Evolutionary conservation across 2,888 invertebrate genomes (phyloP).

Genomic region (Ochropleura leucogaster): DNA sequence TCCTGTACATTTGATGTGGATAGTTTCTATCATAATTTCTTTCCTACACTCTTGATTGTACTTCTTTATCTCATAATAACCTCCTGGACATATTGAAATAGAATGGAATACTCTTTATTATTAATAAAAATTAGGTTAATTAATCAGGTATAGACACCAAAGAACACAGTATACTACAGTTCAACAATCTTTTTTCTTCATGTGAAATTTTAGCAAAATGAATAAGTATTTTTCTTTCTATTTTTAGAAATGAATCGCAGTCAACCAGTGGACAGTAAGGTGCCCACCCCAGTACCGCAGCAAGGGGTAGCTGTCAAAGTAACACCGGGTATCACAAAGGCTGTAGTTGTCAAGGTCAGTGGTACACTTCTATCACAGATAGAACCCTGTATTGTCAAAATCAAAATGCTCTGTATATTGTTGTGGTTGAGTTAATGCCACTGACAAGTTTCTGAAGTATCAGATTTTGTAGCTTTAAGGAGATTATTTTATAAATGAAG

Average conservation of each 20-base stretch:
- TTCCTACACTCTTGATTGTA: neutral
- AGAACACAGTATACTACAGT: neutral
- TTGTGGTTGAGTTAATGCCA: neutral
- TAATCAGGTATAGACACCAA: neutral
- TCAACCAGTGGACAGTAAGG: conserved; percentile 56
- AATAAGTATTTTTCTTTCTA: neutral
- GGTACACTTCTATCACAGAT: neutral
- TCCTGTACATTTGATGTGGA: neutral
- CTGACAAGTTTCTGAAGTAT: neutral
- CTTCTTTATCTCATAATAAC: neutral
- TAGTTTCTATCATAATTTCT: neutral
- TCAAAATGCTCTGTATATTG: neutral
- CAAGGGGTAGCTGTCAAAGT: conserved; percentile 58
- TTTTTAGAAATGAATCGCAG: conserved; percentile 54
- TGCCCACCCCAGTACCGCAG: conserved; percentile 37
- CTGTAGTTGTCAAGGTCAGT: conserved; percentile 69
- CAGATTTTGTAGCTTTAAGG: no score
- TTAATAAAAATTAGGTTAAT: neutral
- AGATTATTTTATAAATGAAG: no score
- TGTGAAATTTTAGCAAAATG: neutral
- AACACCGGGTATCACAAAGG: conserved; percentile 39
- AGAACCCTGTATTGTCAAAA: neutral
- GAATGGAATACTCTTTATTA: neutral
- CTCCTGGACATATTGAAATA: neutral
- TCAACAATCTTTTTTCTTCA: neutral